Percentiles rank a stretch among this genome's conserved stretches.
phyloP scores from a whole-genome alignment of 2,113 vertebrate genomes.

The Tragulus kanchil region DNA sequence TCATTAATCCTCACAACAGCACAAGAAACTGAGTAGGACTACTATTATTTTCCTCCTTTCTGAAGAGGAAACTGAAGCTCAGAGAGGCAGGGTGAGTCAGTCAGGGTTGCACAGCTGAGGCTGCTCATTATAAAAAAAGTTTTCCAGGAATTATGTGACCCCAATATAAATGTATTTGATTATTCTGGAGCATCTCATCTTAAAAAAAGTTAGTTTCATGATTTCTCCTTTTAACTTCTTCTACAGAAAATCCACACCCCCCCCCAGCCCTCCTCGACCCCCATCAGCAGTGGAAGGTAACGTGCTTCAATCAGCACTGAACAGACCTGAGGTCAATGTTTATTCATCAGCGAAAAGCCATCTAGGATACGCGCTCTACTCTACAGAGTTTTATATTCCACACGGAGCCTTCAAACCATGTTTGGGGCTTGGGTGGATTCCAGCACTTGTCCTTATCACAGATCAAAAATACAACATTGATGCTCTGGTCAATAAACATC shows the following conservation, averaged over 20 bases:
- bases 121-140: not conserved
- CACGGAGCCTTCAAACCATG: not conserved
- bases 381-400: not conserved
- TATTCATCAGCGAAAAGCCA: conserved; percentile 64
- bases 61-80: not conserved
- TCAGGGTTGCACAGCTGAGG: not conserved
- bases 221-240: conserved; percentile 28
- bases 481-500: not conserved
- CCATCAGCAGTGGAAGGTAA: not conserved
- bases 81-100: not conserved
- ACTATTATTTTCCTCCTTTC: not conserved
- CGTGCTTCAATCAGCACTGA: not conserved
- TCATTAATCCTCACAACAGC: not conserved
- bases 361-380: not conserved
- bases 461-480: not conserved
- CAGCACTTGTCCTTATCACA: not conserved
- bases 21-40: not conserved
- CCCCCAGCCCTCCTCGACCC: too few species aligned
- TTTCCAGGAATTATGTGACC: not conserved
- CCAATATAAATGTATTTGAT: conserved; percentile 32
- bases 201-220: not conserved
- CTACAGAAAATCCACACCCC: not conserved
- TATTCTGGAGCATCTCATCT: conserved; percentile 49
- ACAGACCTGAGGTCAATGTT: conserved; percentile 30
- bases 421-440: conserved; percentile 40